phyloP scores from a whole-genome alignment of 2,797 vertebrate genomes.

The Botia almorhae region DNA sequence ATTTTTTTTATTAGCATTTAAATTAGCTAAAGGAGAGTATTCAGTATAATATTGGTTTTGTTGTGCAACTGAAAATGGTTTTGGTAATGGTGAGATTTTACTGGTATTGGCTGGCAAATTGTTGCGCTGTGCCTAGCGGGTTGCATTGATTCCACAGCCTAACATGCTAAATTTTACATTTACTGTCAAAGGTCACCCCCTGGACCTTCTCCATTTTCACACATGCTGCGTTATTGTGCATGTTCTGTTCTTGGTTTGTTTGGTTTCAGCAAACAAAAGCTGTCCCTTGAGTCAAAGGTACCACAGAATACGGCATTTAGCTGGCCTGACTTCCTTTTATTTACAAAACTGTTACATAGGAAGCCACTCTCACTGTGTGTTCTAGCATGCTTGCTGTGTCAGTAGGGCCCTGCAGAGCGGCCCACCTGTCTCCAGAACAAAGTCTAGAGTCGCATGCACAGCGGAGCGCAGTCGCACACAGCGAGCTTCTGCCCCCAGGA shows the following conservation, averaged over 20 bases:
- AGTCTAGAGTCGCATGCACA: conserved; percentile 15
- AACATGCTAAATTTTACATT: not conserved
- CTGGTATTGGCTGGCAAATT: not conserved
- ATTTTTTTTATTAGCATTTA: no score
- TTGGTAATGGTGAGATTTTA: not conserved
- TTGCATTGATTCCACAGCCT: not conserved
- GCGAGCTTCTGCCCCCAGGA: conserved; percentile 1
- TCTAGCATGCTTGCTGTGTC: conserved; percentile 17
- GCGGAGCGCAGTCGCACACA: not conserved
- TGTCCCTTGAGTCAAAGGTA: not conserved
- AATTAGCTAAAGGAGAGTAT: no score
- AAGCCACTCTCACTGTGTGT: conserved; percentile 16
- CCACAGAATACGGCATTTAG: conserved; percentile 17
- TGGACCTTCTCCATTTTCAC: not conserved
- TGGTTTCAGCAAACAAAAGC: not conserved
- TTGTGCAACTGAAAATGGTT: no score
- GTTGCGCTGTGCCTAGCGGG: not conserved
- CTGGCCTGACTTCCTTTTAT: not conserved
- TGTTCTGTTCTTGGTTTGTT: not conserved
- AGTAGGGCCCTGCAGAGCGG: conserved; percentile 26
- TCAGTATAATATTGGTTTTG: no score
- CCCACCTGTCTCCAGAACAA: conserved; percentile 41
- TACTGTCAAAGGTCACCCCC: not conserved
- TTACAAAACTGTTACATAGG: conserved; percentile 17
- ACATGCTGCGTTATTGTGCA: not conserved